Base-by-base conservation (phyloP, 2,888 invertebrate genomes). In the Masnerella sp. region DNA sequence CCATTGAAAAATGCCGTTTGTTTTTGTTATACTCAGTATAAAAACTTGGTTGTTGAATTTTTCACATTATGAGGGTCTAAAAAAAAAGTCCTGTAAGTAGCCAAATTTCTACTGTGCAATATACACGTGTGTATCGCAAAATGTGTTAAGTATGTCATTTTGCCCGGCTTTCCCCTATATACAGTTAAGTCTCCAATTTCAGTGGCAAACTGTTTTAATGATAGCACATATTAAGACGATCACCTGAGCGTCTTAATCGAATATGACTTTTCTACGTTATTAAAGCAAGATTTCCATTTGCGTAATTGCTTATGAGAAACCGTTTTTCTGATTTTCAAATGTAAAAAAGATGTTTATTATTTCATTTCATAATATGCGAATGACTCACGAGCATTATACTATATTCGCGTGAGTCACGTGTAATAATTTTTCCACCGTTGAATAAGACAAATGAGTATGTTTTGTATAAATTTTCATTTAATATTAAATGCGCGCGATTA, bases 391-490 rank as follows among this genome's bases (percentile, higher is more conserved):
- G 34, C 32, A n/a, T n/a, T 12, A 45, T 54, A 64, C 51, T 64
- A 64, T 64, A 58, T 51, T 58, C 52, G 45, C 58, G 25, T 71
- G 70, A 71, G 34, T 64, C 70, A 71, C 45, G 56, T 51, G 43
- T 64, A 58, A 64, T 71, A 64, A 71, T 64, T 71, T 54, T 71
- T 58, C 64, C 43, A 64, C 32, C 56, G 64, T 14, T 64, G 58
- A 71, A 64, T 51, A 64, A 58, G 70, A 71, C 64, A 58, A 71
- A 71, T 71, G 64, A 58, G 51, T 58, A 43, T 64, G 56, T 64
- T 70, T 54, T 58, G 64, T 71, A 64, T 70, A 64, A 64, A 58
- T 64, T 64, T 64, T 64, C 56, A 58, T 56, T 58, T 58, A 47
- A 54, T 62, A 58, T 71, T 62, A 62, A 59, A 58, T 32, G 12